Evolutionary conservation across 2,797 vertebrate species (phyloP), one percentile per base, ranked within the genome.

Genomic region (Chelon auratus): DNA sequence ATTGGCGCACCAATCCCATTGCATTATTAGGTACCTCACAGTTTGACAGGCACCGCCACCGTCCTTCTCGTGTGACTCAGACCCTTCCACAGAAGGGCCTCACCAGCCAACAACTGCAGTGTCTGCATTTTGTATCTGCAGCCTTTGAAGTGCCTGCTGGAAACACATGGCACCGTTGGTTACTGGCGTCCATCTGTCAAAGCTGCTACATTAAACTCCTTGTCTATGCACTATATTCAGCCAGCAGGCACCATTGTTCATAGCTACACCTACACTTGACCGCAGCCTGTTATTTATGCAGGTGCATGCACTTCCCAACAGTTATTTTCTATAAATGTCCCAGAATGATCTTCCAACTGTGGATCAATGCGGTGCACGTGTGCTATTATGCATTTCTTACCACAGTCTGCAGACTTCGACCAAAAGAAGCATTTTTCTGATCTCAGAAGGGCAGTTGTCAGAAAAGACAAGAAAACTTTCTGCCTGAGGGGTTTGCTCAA

Each of bases 381-480:
- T 52, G 20, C 24, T 7, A 22, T 39, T 18, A 9, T 51, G 36
- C 5, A 55, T 65, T 70, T 55, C 52, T 17, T 40, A 22, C 4
- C 8, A 15, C 43, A 62, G 51, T 64, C 12, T 61, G 14, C 43
- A 18, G 15, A 39, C 30, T 56, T 47, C 11, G 18, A 5, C 20
- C 48, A 26, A 48, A 52, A 68, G 12, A 62, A 59, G 59, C 52
- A 12, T 55, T 36, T 47, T 40, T 64, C 18, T 69, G 45, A 58
- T 72, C 67, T 52, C 26, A 33, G 22, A 67, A 63, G 43, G 55
- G 20, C 20, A 70, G 55, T 9, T 76, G 45, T 74, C 67, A 20
- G 20, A 74, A 30, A 24, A 30, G 11, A 51, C 62, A 71, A 59
- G 24, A 36, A 33, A 55, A 60, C 14, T 68, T 42, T 59, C 15